These are phyloP conservation scores for Caloenas nicobarica DNA, from an alignment of 2,113 vertebrate genomes.

Conservation along the genomic window DNA sequence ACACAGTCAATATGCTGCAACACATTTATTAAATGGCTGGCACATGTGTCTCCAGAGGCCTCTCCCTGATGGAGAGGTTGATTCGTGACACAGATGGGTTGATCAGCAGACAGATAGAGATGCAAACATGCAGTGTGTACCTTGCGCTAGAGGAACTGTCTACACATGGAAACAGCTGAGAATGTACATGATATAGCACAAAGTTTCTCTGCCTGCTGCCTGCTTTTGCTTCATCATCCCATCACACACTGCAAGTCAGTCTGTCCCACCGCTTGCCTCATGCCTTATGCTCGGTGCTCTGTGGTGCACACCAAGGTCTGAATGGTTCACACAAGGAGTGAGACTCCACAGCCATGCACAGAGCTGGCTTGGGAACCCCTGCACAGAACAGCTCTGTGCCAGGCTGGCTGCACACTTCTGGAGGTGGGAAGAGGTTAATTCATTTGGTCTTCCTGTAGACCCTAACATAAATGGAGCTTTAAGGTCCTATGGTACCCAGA, in stretches of 20 bases:
- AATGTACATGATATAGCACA: background rate
- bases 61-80: background rate
- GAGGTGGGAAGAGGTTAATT: background rate
- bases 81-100: background rate
- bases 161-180: background rate
- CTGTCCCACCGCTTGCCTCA: background rate
- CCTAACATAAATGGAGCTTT: background rate
- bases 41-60: background rate
- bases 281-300: background rate
- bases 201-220: background rate
- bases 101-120: background rate
- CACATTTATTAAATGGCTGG: background rate
- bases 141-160: background rate
- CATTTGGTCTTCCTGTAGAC: background rate
- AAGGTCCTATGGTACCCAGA: background rate
- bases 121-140: background rate
- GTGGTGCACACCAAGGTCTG: background rate
- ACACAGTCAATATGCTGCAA: background rate
- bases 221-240: background rate
- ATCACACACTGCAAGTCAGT: background rate
- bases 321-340: background rate
- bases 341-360: background rate
- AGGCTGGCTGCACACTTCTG: background rate
- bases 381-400: background rate
- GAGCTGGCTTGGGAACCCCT: background rate